Conservation (phyloP, 2,113 vertebrate genomes). For the Heterochromis multidens region DNA sequence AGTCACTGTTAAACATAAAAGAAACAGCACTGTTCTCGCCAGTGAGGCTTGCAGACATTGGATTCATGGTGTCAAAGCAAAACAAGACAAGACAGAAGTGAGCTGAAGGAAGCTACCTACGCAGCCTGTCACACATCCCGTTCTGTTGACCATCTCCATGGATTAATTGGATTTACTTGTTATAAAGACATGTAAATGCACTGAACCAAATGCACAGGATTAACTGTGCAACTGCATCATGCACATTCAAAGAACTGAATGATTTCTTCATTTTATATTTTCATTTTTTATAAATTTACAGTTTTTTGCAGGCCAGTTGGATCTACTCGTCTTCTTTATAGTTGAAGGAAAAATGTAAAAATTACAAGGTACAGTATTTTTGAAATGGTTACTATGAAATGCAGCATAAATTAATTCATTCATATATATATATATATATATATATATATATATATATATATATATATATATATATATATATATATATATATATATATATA, state of each 20-base stretch:
- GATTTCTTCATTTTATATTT: background rate
- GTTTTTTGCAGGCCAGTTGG: background rate
- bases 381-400: accelerated
- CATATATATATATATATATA: background rate
- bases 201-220: background rate
- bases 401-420: background rate
- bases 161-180: background rate
- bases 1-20: background rate
- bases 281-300: background rate
- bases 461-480: too few species aligned
- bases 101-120: background rate
- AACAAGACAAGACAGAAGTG: background rate
- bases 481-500: too few species aligned
- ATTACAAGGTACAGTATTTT: background rate
- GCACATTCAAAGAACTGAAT: background rate
- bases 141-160: background rate
- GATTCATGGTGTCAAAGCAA: background rate
- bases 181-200: background rate
- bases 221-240: background rate
- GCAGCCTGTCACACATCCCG: background rate
- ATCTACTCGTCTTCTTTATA: background rate
- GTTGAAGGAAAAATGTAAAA: background rate
- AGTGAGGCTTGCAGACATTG: background rate
- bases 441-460: too few species aligned
- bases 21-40: background rate